These are phyloP conservation scores for Mallateleia sp. DNA, from an alignment of 2,888 invertebrate genomes.

Conservation along the genomic window DNA sequence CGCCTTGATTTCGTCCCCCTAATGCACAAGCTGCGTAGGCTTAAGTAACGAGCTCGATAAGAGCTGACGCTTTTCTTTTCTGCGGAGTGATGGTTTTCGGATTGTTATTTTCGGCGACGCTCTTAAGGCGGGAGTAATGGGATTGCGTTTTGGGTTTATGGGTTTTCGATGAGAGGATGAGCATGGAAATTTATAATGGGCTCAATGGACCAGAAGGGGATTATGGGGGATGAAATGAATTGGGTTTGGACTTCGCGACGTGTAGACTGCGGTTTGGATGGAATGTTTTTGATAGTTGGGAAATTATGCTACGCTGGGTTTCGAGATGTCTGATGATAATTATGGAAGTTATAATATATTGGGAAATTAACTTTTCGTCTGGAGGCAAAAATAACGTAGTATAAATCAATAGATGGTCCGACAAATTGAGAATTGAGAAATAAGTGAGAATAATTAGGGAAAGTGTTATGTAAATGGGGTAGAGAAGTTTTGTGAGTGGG, in stretches of 20 bases:
- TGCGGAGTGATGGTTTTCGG: too few species aligned
- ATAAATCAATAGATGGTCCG: too few species aligned
- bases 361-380: background rate
- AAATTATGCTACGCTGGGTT: constrained; percentile 34
- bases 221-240: constrained; percentile 61
- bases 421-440: too few species aligned
- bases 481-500: too few species aligned
- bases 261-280: constrained; percentile 48
- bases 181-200: constrained; percentile 57
- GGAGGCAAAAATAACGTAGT: too few species aligned
- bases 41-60: constrained; percentile 56
- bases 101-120: constrained; percentile 34
- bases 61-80: background rate
- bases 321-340: constrained; percentile 22
- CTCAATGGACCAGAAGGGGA: constrained; percentile 61
- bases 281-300: constrained; percentile 58
- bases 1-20: constrained; percentile 33
- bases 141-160: constrained; percentile 62
- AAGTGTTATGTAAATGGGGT: too few species aligned
- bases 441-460: too few species aligned
- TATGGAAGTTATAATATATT: constrained; percentile 43
- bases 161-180: constrained; percentile 63
- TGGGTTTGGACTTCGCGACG: constrained; percentile 53
- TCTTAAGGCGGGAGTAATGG: constrained; percentile 49
- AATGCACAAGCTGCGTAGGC: constrained; percentile 40